Evolutionary conservation across 2,888 invertebrate genomes (phyloP), one percentile per base, ranked within the genome.

Genomic region (Pandemis heparana): DNA sequence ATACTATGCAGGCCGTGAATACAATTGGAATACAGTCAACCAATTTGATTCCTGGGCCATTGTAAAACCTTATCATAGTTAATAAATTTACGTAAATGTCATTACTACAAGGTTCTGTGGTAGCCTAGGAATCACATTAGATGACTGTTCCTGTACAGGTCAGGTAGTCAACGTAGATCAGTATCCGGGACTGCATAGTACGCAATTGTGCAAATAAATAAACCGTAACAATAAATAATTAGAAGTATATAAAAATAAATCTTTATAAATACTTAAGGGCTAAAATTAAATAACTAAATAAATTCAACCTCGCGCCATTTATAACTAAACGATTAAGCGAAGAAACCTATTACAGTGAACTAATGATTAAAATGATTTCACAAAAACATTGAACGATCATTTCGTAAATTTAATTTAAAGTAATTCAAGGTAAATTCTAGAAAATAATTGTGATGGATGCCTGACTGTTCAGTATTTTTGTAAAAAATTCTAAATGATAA

Each of bases 191-290:
- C 65, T 72, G 69, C 69, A 61, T 71, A 32, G 4, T 32, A 68
- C 69, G 68, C 38, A 60, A n/a, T 61, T 60, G 63, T 59, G 63
- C 68, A 56, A 87, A 89, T 89, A 89, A 85, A 87, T 86, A 86
- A 85, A 83, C 79, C 80, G 80, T 85, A 83, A 85, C 87, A 89
- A 87, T 90, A 92, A 92, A 92, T 91, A 92, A 87, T 81, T 89
- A 87, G 88, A 90, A 90, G 89, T 84, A 89, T 87, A 89, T 88
- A 90, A 90, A 90, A 92, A 91, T 89, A 92, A 89, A 87, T 89
- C 89, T 89, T 88, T 91, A 89, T 92, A 91, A 92, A 92, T 92
- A 93, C 91, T 90, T 93, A 93, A 80, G 75, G 81, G 81, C 82
- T 90, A 90, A 90, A 53, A 88, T 83, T 89, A 87, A 87, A 87